These are phyloP conservation scores for Xanthia icteritia DNA, from an alignment of 2,888 invertebrate genomes.

Conservation along the genomic window DNA sequence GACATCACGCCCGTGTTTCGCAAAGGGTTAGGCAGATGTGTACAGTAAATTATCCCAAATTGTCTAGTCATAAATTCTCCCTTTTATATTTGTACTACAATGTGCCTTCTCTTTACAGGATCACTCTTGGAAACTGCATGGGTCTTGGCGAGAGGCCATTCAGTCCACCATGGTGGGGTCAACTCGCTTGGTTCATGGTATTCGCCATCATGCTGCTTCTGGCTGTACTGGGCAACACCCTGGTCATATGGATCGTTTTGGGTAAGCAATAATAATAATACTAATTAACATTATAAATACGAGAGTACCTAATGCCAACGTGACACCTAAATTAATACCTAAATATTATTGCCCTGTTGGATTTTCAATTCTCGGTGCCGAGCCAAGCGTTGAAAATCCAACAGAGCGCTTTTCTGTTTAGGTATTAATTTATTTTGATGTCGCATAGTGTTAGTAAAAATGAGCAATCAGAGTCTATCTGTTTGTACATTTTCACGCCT, in stretches of 20 bases:
- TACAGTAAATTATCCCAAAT: no score
- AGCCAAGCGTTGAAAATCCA: neutral
- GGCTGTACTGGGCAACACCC: conserved; percentile 95
- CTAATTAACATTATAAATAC: neutral
- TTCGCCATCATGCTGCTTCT: conserved; percentile 94
- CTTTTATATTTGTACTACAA: neutral
- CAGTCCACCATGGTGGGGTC: conserved; percentile 92
- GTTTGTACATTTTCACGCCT: neutral
- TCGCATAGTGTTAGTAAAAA: neutral
- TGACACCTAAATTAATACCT: neutral
- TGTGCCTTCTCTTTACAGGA: conserved; percentile 77
- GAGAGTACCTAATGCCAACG: no score
- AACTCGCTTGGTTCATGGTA: conserved; percentile 93
- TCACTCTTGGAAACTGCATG: conserved; percentile 91
- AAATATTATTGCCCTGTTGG: neutral
- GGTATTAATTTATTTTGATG: neutral
- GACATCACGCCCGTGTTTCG: no score
- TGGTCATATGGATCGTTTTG: conserved; percentile 97
- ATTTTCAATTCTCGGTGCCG: neutral
- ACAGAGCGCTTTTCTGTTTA: neutral
- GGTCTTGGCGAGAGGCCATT: conserved; percentile 91
- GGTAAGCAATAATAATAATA: conserved; percentile 88
- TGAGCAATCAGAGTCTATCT: neutral
- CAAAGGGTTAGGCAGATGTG: neutral
- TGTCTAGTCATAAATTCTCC: neutral